Evolutionary conservation across 2,888 invertebrate genomes (phyloP).

Genomic region (Diaprepes abbreviatus): DNA sequence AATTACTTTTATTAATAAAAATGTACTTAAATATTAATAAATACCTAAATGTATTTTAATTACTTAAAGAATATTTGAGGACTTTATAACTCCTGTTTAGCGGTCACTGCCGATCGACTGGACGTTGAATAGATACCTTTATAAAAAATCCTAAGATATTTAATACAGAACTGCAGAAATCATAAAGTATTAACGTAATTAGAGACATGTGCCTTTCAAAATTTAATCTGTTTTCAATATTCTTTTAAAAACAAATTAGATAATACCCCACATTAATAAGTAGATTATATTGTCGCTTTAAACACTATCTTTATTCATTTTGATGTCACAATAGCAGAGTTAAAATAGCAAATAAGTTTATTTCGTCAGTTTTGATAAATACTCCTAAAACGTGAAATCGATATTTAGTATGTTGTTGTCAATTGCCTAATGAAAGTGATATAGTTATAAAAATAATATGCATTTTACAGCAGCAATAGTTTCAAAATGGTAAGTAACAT

Average conservation of each 20-base stretch:
- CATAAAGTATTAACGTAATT: no score
- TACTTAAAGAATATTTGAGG: no score
- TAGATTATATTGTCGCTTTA: slow-evolving; percentile 5
- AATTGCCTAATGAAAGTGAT: neutral
- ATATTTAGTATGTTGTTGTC: neutral
- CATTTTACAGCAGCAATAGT: neutral
- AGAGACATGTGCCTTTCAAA: no score
- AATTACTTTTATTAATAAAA: no score
- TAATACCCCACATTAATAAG: neutral
- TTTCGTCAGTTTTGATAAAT: slow-evolving; percentile 12
- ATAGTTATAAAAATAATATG: neutral
- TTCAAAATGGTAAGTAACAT: slow-evolving; percentile 7
- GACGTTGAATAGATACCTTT: no score
- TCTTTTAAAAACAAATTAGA: neutral
- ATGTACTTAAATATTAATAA: no score
- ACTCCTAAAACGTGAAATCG: neutral
- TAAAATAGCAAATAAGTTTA: neutral
- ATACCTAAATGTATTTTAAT: no score
- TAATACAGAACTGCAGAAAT: no score
- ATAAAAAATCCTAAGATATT: no score
- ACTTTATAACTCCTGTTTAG: no score
- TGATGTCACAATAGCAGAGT: slow-evolving; percentile 5
- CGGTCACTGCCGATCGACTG: no score
- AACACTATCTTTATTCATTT: slow-evolving; percentile 10
- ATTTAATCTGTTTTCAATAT: no score